Percentiles rank a stretch among this genome's conserved stretches.
phyloP scores from a whole-genome alignment of 2,113 vertebrate species.

The Grantiella picta region DNA sequence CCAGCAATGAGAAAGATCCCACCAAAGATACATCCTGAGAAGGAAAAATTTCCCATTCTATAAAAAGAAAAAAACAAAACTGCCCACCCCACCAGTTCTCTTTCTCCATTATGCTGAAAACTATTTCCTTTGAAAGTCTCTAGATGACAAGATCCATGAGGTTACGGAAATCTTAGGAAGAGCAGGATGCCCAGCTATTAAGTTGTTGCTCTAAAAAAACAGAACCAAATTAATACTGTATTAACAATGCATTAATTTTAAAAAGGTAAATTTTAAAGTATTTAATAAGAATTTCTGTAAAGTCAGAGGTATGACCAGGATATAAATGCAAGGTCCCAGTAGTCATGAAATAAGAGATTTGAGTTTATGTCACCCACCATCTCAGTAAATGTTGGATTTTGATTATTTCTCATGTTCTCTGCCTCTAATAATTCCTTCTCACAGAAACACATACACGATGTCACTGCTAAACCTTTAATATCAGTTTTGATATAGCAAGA shows the following conservation, averaged over 20 bases:
- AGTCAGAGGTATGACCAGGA: neutral
- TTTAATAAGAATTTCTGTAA: neutral
- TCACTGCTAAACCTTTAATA: neutral
- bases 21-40: neutral
- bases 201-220: neutral
- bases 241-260: neutral
- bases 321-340: neutral
- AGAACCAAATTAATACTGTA: neutral
- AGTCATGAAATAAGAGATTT: neutral
- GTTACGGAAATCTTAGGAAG: neutral
- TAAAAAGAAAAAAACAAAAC: neutral
- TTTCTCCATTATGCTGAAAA: neutral
- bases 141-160: neutral
- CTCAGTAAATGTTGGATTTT: neutral
- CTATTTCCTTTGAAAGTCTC: neutral
- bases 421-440: neutral
- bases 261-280: neutral
- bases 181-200: neutral
- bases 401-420: neutral
- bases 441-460: neutral
- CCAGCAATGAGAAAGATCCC: neutral
- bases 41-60: neutral
- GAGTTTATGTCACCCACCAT: fast-evolving
- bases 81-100: fast-evolving
- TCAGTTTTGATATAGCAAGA: neutral